Evolutionary conservation across 2,113 vertebrate species (phyloP).

Genomic region (Procapra przewalskii): DNA sequence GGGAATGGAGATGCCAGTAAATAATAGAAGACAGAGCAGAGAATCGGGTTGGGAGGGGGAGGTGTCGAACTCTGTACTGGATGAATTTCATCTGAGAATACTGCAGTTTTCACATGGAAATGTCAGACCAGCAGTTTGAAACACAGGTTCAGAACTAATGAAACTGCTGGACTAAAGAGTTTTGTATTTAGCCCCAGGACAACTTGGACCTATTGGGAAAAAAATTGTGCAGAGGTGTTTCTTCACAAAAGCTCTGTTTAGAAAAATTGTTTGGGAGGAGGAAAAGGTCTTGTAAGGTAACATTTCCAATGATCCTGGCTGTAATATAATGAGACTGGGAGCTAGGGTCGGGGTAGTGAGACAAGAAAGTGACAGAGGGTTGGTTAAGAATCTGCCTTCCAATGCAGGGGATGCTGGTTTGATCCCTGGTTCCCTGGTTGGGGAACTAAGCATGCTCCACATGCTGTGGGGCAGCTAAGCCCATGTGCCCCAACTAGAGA

Average conservation of each 20-base stretch:
- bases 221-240: not conserved
- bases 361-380: not conserved
- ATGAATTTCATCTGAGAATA: not conserved
- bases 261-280: slow-evolving; percentile 4
- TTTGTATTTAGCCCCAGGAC: slow-evolving; percentile 37
- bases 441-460: not conserved
- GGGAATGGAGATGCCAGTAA: not conserved
- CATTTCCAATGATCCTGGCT: not conserved
- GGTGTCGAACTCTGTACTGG: not conserved
- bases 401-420: not conserved
- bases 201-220: not conserved
- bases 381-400: not conserved
- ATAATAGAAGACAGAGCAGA: not conserved
- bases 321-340: not conserved
- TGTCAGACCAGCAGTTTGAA: slow-evolving; percentile 15
- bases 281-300: not conserved
- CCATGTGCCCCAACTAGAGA: not conserved
- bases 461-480: not conserved
- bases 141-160: not conserved
- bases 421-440: not conserved
- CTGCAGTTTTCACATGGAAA: not conserved
- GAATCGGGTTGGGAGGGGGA: not conserved
- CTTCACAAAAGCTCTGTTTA: slow-evolving; percentile 20
- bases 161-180: not conserved
- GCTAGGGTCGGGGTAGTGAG: not conserved